Percentiles rank a stretch among this genome's conserved stretches.
phyloP scores from a whole-genome alignment of 1,140 invertebrate genomes.

The Atta cephalotes region DNA sequence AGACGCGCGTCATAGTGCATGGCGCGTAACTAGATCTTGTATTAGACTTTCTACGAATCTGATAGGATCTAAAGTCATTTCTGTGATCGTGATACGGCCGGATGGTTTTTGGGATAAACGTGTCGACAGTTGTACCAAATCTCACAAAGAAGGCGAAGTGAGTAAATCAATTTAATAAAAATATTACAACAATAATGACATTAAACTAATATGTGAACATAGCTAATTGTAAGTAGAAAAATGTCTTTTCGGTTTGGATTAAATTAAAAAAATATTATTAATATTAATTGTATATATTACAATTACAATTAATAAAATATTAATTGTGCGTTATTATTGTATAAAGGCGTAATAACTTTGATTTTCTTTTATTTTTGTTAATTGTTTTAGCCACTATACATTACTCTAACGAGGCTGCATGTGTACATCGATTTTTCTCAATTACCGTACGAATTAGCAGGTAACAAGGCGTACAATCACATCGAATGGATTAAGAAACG shows the following conservation, averaged over 20 bases:
- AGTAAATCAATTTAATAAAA: slow-evolving; percentile 16
- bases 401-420: slow-evolving; percentile 89
- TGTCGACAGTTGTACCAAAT: slow-evolving; percentile 90
- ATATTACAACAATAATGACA: background rate
- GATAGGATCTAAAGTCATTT: slow-evolving; percentile 86
- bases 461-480: slow-evolving; percentile 92
- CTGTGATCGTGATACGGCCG: slow-evolving; percentile 89
- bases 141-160: slow-evolving; percentile 89
- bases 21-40: slow-evolving; percentile 88
- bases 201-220: too few relatives aligned
- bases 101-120: slow-evolving; percentile 92
- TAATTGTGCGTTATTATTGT: background rate
- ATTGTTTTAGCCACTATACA: slow-evolving; percentile 88
- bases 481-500: slow-evolving; percentile 94
- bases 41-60: slow-evolving; percentile 87
- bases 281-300: too few relatives aligned
- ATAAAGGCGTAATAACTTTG: background rate
- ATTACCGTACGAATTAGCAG: slow-evolving; percentile 93
- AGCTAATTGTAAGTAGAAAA: too few relatives aligned
- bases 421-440: slow-evolving; percentile 91
- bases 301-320: too few relatives aligned
- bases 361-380: slow-evolving; percentile 12
- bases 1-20: slow-evolving; percentile 89
- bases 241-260: too few relatives aligned
- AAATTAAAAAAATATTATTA: too few relatives aligned